These are phyloP conservation scores for Thymelicus sylvestris DNA, from an alignment of 2,888 invertebrate genomes.

Conservation along the genomic window DNA sequence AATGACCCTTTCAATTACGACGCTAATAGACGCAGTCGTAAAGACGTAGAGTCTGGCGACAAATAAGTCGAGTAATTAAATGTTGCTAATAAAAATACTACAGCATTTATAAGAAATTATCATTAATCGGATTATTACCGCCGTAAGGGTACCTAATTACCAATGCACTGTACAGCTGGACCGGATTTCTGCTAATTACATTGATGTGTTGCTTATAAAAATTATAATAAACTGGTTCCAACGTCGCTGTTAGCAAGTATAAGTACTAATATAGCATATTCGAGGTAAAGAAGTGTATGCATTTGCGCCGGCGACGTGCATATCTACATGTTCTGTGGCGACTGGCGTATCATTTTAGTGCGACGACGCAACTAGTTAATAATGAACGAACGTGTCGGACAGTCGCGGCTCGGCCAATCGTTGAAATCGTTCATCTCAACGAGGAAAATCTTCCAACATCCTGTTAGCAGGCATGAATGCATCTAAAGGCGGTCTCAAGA, in stretches of 20 bases:
- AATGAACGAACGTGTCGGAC: constrained; percentile 47
- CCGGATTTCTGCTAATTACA: constrained; percentile 1
- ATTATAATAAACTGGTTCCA: no score
- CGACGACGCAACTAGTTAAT: constrained; percentile 16
- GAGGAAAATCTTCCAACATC: constrained; percentile 73
- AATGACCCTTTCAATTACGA: no score
- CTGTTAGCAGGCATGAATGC: constrained; percentile 65
- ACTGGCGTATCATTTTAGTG: constrained; percentile 26
- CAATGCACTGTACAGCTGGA: neutral
- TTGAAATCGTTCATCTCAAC: constrained; percentile 53
- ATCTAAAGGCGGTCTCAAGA: constrained; percentile 52
- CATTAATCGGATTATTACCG: neutral
- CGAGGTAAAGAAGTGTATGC: no score
- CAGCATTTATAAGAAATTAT: neutral
- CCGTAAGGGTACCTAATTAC: neutral
- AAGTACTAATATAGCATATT: neutral
- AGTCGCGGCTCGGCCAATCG: constrained; percentile 48
- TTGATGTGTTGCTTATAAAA: neutral
- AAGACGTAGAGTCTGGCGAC: no score
- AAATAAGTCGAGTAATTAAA: neutral
- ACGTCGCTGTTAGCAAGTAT: no score
- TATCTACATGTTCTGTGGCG: constrained; percentile 7
- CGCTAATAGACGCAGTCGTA: no score
- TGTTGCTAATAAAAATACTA: constrained; percentile 3
- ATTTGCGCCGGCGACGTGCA: neutral